Evolutionary conservation across 2,113 vertebrate genomes (phyloP).

Genomic region (Albula goreensis): DNA sequence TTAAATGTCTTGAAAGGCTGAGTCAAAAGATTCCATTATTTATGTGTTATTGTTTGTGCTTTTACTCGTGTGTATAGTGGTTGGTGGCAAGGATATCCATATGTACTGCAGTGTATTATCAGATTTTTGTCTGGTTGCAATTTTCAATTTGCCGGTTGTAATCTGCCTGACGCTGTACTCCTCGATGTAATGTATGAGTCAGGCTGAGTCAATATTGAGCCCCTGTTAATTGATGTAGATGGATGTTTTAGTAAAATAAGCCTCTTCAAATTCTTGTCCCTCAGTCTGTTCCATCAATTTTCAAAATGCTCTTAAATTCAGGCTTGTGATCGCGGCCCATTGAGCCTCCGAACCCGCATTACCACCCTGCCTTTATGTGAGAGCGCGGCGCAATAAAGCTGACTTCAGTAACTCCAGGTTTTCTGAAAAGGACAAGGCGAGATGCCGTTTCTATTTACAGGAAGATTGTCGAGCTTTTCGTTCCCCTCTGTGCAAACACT

Average conservation of each 20-base stretch:
- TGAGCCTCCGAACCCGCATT: background rate
- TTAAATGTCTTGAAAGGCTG: too few species aligned
- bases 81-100: too few species aligned
- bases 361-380: background rate
- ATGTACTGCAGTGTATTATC: too few species aligned
- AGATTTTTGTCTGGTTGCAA: too few species aligned
- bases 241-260: background rate
- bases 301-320: background rate
- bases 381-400: background rate
- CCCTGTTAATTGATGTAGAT: background rate
- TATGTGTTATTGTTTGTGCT: too few species aligned
- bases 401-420: background rate
- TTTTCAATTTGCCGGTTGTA: too few species aligned
- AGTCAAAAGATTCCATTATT: too few species aligned
- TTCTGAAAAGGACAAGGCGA: background rate
- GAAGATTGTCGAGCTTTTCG: background rate
- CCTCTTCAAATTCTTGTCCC: background rate
- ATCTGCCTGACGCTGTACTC: too few species aligned
- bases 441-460: background rate
- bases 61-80: too few species aligned
- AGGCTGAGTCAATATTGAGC: too few species aligned
- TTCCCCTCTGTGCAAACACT: background rate
- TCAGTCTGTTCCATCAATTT: background rate
- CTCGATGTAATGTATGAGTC: too few species aligned
- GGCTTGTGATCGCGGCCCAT: background rate